phyloP scores from a whole-genome alignment of 2,888 invertebrate species.

The Cryptocephalus primarius region DNA sequence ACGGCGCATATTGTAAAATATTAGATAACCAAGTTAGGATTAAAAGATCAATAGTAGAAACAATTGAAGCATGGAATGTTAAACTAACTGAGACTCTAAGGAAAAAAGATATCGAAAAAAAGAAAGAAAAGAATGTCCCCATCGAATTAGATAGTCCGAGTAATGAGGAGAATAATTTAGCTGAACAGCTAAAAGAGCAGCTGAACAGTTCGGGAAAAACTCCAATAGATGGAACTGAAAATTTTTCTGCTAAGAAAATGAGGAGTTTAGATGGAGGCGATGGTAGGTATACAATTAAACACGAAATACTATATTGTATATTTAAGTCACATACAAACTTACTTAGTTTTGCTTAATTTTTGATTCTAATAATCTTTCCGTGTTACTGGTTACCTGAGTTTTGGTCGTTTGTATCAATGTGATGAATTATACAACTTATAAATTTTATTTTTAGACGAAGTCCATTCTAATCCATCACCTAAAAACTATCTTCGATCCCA shows the following conservation, averaged over 20 bases:
- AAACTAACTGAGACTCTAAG: constrained; percentile 37
- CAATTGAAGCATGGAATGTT: constrained; percentile 60
- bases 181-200: constrained; percentile 6
- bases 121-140: constrained; percentile 17
- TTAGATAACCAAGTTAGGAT: constrained; percentile 53
- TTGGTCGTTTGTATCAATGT: too few relatives aligned
- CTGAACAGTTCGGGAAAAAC: constrained; percentile 4
- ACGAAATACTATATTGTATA: too few relatives aligned
- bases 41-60: constrained; percentile 57
- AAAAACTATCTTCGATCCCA: constrained; percentile 36
- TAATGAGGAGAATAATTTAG: constrained; percentile 3
- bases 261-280: constrained; percentile 36
- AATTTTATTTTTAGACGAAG: constrained; percentile 8
- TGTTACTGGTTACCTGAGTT: too few relatives aligned
- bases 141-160: constrained; percentile 24
- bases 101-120: constrained; percentile 30
- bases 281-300: constrained; percentile 22
- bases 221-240: background rate
- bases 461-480: constrained; percentile 19
- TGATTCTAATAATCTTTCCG: too few relatives aligned
- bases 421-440: too few relatives aligned
- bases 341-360: too few relatives aligned
- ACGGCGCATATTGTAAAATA: constrained; percentile 39
- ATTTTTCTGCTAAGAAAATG: constrained; percentile 34
- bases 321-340: too few relatives aligned